These are phyloP conservation scores for Dendrocincla tyrannina DNA, from an alignment of 2,797 vertebrate species.

Conservation along the genomic window DNA sequence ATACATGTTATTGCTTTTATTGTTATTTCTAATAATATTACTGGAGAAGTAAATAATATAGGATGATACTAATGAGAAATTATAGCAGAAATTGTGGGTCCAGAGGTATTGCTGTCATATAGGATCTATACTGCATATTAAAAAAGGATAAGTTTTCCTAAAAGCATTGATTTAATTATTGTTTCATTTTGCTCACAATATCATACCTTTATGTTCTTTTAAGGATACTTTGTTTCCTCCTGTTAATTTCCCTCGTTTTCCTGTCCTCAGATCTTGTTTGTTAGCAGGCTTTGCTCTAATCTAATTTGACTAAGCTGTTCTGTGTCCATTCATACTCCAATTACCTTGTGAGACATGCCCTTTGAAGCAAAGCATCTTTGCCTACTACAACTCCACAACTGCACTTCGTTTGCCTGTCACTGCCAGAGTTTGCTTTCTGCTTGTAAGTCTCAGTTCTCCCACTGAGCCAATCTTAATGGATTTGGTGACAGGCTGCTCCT, in stretches of 20 bases:
- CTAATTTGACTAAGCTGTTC: background rate
- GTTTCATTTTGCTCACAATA: background rate
- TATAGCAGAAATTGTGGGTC: background rate
- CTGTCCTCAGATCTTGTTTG: background rate
- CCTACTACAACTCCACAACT: background rate
- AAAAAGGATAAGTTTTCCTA: background rate
- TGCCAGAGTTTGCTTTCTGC: background rate
- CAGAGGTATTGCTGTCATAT: background rate
- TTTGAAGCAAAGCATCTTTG: background rate
- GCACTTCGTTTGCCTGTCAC: background rate
- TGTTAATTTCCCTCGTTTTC: background rate
- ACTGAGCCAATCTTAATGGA: background rate
- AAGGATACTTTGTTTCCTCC: background rate
- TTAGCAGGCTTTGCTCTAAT: background rate
- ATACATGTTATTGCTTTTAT: background rate
- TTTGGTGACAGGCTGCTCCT: background rate
- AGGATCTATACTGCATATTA: background rate
- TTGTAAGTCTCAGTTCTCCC: background rate
- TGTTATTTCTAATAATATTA: background rate
- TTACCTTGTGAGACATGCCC: background rate
- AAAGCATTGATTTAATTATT: background rate
- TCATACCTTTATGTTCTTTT: background rate
- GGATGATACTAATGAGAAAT: background rate
- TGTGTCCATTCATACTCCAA: background rate
- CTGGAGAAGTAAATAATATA: background rate